Conservation (phyloP, 1,140 invertebrate species). For the Myzus persicae region DNA sequence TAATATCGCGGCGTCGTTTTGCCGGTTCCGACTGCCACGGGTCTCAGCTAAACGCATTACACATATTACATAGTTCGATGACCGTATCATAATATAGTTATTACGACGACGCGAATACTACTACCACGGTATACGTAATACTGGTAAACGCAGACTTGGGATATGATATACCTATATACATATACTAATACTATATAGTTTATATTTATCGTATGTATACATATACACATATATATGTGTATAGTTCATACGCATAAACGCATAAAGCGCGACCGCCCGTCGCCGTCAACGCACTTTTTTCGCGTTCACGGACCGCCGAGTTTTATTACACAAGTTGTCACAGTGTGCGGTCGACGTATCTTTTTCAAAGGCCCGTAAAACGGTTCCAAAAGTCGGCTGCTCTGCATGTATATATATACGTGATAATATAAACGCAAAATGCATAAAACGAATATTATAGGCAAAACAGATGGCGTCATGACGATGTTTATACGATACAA, state of each 20-base stretch:
- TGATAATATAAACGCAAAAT: not conserved
- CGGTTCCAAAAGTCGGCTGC: not conserved
- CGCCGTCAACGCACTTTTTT: constrained; percentile 15
- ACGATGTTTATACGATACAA: not conserved
- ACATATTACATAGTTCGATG: constrained; percentile 15
- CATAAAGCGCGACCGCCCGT: constrained; percentile 28
- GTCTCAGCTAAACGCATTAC: constrained; percentile 32
- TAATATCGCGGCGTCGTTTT: constrained; percentile 42
- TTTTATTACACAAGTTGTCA: constrained; percentile 21
- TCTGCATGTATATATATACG: not conserved
- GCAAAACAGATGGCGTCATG: not conserved
- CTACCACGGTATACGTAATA: not conserved
- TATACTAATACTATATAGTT: not conserved
- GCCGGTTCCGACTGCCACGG: not conserved
- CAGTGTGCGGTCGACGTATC: constrained; percentile 22
- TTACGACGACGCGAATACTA: not conserved
- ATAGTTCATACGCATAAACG: not conserved
- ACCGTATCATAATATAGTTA: constrained; percentile 40
- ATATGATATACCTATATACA: not conserved
- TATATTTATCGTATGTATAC: not conserved
- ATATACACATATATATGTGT: no score
- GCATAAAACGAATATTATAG: not conserved
- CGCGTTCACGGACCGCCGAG: constrained; percentile 17
- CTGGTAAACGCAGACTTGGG: not conserved
- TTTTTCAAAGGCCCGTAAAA: constrained; percentile 32